Percentiles rank a stretch among this genome's conserved stretches.
phyloP scores from a whole-genome alignment of 2,113 vertebrate genomes.

The Psittacula cyanocephala region DNA sequence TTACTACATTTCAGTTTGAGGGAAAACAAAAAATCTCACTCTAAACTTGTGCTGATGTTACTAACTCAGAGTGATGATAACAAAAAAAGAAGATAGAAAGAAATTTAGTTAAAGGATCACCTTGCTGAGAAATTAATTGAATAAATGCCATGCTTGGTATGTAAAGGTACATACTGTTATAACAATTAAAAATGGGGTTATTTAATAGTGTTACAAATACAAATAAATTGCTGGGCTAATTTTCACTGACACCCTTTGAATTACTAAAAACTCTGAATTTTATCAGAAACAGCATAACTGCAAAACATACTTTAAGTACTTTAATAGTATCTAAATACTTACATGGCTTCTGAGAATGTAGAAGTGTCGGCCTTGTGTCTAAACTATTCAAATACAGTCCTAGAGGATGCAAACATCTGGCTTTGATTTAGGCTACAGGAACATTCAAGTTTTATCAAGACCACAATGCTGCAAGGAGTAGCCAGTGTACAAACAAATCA shows the following conservation, averaged over 20 bases:
- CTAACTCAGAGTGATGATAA: background rate
- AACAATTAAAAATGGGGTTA: background rate
- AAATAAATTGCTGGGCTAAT: background rate
- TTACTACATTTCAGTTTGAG: background rate
- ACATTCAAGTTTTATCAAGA: background rate
- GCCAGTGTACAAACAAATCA: background rate
- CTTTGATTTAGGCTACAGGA: background rate
- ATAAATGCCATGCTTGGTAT: background rate
- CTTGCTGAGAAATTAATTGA: background rate
- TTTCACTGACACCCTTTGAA: background rate
- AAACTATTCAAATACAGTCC: background rate
- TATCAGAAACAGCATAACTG: background rate
- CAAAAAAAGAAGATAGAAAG: background rate
- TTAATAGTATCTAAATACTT: background rate
- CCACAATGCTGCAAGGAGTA: background rate
- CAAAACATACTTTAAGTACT: background rate
- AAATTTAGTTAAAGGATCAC: background rate
- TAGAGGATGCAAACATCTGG: background rate
- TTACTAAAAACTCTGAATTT: background rate
- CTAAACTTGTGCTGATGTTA: background rate
- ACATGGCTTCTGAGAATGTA: background rate
- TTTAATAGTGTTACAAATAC: background rate
- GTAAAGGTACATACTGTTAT: fast-evolving
- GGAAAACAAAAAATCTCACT: background rate
- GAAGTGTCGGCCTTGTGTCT: background rate